phyloP scores from a whole-genome alignment of 2,113 vertebrate species.

The Perccottus glenii region DNA sequence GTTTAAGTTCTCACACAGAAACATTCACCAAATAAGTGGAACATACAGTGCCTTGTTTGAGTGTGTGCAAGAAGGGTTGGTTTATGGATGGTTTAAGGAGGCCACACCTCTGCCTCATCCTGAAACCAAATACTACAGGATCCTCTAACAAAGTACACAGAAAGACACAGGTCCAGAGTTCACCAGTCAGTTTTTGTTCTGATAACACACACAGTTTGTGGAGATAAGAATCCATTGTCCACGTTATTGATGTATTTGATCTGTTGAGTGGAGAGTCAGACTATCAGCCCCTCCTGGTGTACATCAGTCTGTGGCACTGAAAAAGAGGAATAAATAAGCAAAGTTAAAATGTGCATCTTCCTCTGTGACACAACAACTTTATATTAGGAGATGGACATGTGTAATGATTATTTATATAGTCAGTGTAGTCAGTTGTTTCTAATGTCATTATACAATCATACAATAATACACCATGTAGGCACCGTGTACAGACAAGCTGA shows the following conservation, averaged over 20 bases:
- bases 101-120: slow-evolving; percentile 55
- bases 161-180: slow-evolving; percentile 16
- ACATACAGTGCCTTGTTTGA: not conserved
- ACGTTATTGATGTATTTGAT: not conserved
- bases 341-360: not conserved
- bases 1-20: not conserved
- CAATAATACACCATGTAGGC: too few relatives aligned
- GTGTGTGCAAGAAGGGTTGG: slow-evolving; percentile 19
- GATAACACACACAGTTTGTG: slow-evolving; percentile 7
- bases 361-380: not conserved
- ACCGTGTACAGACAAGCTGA: too few relatives aligned
- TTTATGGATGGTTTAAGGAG: slow-evolving; percentile 19
- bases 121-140: slow-evolving; percentile 26
- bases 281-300: slow-evolving; percentile 8
- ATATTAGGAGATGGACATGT: not conserved
- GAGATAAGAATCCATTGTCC: not conserved
- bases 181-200: slow-evolving; percentile 34
- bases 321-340: not conserved
- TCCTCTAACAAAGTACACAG: slow-evolving; percentile 38
- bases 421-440: too few relatives aligned
- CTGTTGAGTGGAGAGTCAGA: slow-evolving; percentile 29
- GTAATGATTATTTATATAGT: not conserved
- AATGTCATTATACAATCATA: too few relatives aligned
- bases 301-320: slow-evolving; percentile 10
- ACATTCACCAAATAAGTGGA: not conserved